Conservation (phyloP, 2,797 vertebrate genomes). For the Fratercula arctica region DNA sequence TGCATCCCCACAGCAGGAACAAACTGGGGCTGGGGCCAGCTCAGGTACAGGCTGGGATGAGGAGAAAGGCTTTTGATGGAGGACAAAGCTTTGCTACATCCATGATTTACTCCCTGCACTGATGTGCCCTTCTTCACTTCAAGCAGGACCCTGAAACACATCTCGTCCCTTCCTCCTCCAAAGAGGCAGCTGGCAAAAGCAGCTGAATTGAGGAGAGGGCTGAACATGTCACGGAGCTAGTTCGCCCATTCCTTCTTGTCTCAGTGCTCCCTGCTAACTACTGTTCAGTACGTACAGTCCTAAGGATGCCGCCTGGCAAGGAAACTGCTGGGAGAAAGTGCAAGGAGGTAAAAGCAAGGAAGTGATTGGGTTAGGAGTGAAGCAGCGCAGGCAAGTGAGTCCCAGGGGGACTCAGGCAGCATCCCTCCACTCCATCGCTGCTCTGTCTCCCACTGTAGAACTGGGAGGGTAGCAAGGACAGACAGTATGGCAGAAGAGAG, state of each 20-base stretch:
- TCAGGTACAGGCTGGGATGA: neutral
- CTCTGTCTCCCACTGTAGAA: neutral
- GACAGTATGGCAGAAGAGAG: neutral
- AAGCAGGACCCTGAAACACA: neutral
- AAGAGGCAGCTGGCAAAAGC: neutral
- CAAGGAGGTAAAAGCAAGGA: neutral
- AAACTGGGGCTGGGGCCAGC: neutral
- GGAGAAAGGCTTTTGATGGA: neutral
- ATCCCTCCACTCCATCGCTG: neutral
- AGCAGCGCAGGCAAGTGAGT: neutral
- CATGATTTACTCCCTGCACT: neutral
- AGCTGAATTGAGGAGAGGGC: neutral
- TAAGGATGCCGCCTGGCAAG: neutral
- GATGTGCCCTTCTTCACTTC: neutral
- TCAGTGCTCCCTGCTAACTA: neutral
- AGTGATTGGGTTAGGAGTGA: neutral
- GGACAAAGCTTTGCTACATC: neutral
- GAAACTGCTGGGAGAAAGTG: neutral
- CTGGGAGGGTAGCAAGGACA: neutral
- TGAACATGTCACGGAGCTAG: rapidly evolving
- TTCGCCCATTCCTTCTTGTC: neutral
- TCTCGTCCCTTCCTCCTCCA: neutral
- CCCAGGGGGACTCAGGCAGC: neutral
- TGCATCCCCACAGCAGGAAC: neutral
- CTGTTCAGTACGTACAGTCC: neutral